phyloP scores from a whole-genome alignment of 2,888 invertebrate genomes.

The Isotomurus palustris region DNA sequence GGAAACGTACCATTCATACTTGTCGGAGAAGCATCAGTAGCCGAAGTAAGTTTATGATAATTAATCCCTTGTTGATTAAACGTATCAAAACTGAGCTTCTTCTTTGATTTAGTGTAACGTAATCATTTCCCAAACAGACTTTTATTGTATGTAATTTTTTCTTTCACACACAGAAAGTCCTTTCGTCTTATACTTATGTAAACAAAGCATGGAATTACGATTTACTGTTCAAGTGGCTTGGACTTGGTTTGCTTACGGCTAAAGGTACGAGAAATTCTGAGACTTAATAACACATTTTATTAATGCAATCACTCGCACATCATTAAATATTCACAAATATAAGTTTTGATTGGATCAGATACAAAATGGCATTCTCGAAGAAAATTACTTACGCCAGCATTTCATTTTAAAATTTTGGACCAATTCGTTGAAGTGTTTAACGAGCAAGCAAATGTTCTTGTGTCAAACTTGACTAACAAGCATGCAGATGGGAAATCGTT shows the following conservation, averaged over 20 bases:
- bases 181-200: not conserved
- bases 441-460: slow-evolving; percentile 58
- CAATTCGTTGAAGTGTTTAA: slow-evolving; percentile 67
- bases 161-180: not conserved
- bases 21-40: too few relatives aligned
- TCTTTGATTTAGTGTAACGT: too few relatives aligned
- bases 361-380: slow-evolving; percentile 64
- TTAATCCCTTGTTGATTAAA: too few relatives aligned
- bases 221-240: not conserved
- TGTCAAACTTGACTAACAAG: slow-evolving; percentile 46
- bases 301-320: too few relatives aligned
- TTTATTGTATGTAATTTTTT: not conserved
- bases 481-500: slow-evolving; percentile 48
- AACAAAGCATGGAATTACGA: not conserved
- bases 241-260: not conserved
- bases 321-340: not conserved
- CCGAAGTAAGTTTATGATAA: too few relatives aligned
- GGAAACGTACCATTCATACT: too few relatives aligned
- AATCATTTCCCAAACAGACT: too few relatives aligned
- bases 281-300: not conserved
- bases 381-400: slow-evolving; percentile 70
- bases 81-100: too few relatives aligned
- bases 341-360: not conserved
- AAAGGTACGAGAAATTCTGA: too few relatives aligned
- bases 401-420: slow-evolving; percentile 72